A percentile compares a stretch with the other conserved stretches of the same genome.
phyloP scores from a whole-genome alignment of 2,888 invertebrate species.

The Spilarctia lutea region DNA sequence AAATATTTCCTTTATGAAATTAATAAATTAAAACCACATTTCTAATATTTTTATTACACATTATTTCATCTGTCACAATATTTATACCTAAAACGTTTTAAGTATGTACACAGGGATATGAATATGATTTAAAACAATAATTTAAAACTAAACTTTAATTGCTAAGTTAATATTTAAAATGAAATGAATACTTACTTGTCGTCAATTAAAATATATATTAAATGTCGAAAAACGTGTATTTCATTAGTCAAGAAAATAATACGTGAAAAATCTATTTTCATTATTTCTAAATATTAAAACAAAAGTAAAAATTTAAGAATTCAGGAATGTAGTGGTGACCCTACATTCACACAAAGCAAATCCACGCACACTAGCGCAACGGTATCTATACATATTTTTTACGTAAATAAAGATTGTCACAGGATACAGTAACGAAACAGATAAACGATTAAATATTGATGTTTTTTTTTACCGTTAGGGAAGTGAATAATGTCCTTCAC shows the following conservation, averaged over 20 bases:
- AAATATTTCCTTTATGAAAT: not conserved
- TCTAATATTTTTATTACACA: not conserved
- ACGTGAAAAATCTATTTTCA: not conserved
- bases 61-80: not conserved
- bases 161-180: not conserved
- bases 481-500: constrained; percentile 8
- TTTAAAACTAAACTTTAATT: not conserved
- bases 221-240: not conserved
- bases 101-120: not conserved
- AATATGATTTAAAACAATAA: not conserved
- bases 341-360: constrained; percentile 55
- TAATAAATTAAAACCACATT: not conserved
- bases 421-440: constrained; percentile 51
- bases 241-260: not conserved
- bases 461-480: constrained; percentile 22
- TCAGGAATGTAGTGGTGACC: constrained; percentile 51
- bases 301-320: constrained; percentile 22
- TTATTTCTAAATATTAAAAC: not conserved
- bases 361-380: constrained; percentile 51
- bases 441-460: constrained; percentile 38
- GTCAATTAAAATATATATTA: not conserved
- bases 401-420: constrained; percentile 76
- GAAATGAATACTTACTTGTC: not conserved
- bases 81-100: too few species aligned
- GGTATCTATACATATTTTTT: constrained; percentile 70